Conservation (phyloP, 2,797 vertebrate species). For the Acrocephalus scirpaceus region DNA sequence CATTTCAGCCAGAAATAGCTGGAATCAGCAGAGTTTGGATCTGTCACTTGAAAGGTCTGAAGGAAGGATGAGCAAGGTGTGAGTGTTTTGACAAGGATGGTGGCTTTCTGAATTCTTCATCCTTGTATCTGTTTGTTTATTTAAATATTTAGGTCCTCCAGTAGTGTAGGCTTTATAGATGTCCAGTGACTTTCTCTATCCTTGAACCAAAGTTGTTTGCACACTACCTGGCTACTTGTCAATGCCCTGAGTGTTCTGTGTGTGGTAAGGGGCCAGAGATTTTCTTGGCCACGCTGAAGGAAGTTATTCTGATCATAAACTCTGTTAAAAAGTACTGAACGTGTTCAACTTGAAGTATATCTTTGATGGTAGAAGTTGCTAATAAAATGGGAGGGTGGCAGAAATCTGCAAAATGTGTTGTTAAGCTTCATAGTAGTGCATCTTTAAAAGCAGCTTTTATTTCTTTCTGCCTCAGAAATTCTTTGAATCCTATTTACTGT, state of each 20-base stretch:
- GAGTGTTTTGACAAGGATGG: background rate
- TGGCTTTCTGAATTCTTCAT: background rate
- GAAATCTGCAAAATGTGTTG: background rate
- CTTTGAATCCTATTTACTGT: conserved; percentile 55
- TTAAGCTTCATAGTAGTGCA: background rate
- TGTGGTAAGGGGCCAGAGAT: background rate
- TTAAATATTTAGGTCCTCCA: background rate
- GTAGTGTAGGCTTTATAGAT: background rate
- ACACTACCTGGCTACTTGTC: background rate
- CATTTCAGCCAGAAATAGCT: background rate
- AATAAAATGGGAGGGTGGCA: background rate
- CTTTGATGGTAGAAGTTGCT: background rate
- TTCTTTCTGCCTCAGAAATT: background rate
- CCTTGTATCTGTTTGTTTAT: background rate
- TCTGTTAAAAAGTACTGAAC: background rate
- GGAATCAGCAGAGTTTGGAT: background rate
- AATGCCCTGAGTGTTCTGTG: background rate
- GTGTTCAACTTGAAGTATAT: background rate
- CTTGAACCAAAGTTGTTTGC: background rate
- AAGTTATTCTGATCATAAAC: background rate
- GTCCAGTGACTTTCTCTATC: background rate
- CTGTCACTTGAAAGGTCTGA: background rate
- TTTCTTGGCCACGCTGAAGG: background rate
- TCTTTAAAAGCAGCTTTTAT: conserved; percentile 42
- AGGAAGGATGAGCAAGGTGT: background rate